Evolutionary conservation across 2,888 invertebrate genomes (phyloP), one percentile per base, ranked within the genome.

Genomic region (Graphium colonna): DNA sequence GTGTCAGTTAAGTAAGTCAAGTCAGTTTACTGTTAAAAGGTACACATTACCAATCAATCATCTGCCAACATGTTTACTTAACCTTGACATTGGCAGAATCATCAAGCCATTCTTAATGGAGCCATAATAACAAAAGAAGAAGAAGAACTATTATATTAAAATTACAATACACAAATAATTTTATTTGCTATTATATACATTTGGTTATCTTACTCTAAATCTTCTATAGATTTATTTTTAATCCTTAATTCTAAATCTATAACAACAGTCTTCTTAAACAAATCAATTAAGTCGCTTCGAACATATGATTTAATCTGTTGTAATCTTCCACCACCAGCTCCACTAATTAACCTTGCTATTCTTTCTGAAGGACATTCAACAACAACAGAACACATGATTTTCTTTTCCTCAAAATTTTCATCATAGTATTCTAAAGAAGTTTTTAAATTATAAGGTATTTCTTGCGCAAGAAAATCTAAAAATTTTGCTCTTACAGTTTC

Each of bases 401-500:
- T 83, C 43, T 84, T 64, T 52, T 78, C 91, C 59, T 92, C 91
- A 26, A 91, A 84, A 47, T 76, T 71, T 16, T 91, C 83, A 61
- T 93, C 92, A 63, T 92, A 93, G 71, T 92, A 93, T 73, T 96
- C 95, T 12, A 97, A 71, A 45, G 87, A 69, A 5, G 93, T 89
- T 56, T 91, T 84, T 2, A 98, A 72, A 38, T 79, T 89, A 71
- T 98, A 98, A 0, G 98, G 98, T 40, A 98, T 92, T 86, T 98
- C 97, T 62, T 96, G 92, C 0, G 94, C 93, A 40, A 98, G 81
- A 69, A 93, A 92, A 71, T 99, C 96, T 55, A 99, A 77, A 38
- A 98, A 90, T 63, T 95, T 95, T 1, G 97, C 96, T 65, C 95
- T 91, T 0, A 98, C 94, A 52, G 95, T 93, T 62, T 93, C 92